Base-by-base conservation (phyloP, 2,113 vertebrate species). In the Actenoides hombroni region DNA sequence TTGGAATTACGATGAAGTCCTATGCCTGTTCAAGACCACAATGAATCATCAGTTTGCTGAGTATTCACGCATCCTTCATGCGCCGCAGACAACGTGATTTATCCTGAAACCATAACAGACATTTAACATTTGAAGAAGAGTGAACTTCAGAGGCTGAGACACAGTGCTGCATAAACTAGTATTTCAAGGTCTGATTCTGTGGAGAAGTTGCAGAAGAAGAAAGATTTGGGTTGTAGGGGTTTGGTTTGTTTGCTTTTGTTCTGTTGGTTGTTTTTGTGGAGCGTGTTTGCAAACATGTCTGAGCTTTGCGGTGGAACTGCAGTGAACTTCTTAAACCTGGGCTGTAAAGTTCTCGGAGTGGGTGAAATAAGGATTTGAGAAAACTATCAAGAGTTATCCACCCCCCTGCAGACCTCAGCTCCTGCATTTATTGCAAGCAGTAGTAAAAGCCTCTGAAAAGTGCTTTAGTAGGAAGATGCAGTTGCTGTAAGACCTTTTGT, bases 21-120 rank as follows among this genome's bases (percentile, higher is more conserved):
- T 86, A 5, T 67, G 94, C 79, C 64, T 92, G 19, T 88, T 94
- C 80, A 53, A 46, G 87, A 92, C 60, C 40, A 31, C 64, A 96
- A 90, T 86, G 76, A 65, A 87, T 54, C 65, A 75, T 92, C 64
- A 83, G 29, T 94, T 96, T 94, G 60, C 78, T 95, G 94, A 95
- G 73, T 57, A 91, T 84, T 94, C 81, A 63, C 69, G 35, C 31
- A 59, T 94, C 21, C 20, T 95, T 97, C 28, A 33, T 86, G 60
- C 51, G 91, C 21, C 51, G 77, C 23, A 87, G 59, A 88, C 61
- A 85, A 54, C 10, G 5, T 40, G 33, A 88, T 65, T 90, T 88
- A 46, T 16, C 83, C 44, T 93, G 78, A 94, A 95, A 74, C 60
- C 77, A 46, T 69, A 73, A 57, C 92, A 86, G 59, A 37, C 42